Percentiles rank a stretch among this genome's conserved stretches.
These are phyloP conservation scores for Elachura formosa DNA, from an alignment of 2,113 vertebrate genomes.

Conservation along the genomic window DNA sequence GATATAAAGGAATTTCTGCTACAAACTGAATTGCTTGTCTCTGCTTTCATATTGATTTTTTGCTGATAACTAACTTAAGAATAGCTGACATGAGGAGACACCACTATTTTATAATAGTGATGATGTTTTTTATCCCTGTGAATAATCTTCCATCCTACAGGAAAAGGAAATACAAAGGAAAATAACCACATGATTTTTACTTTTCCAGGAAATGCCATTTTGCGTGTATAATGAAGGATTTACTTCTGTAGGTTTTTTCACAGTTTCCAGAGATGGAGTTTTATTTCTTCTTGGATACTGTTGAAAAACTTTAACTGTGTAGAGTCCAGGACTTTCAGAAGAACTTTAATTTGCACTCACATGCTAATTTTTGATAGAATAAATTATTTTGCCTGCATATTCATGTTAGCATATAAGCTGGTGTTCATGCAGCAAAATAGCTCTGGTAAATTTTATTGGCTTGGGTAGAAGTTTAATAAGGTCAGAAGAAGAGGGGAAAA, in stretches of 20 bases:
- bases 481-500: background rate
- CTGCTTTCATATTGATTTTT: background rate
- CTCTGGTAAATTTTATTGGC: background rate
- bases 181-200: background rate
- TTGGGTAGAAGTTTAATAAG: background rate
- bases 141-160: background rate
- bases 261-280: background rate
- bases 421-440: background rate
- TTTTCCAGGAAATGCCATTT: background rate
- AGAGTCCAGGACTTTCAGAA: background rate
- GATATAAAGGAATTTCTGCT: background rate
- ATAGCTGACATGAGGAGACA: background rate
- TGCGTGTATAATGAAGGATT: background rate
- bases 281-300: background rate
- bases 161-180: background rate
- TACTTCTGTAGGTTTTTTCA: background rate
- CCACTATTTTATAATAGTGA: background rate
- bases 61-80: background rate
- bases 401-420: background rate
- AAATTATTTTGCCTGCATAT: background rate
- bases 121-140: background rate
- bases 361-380: background rate
- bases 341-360: background rate
- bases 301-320: background rate
- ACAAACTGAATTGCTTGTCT: background rate